Percentiles rank a stretch among this genome's conserved stretches.
These are phyloP conservation scores for Nasua narica DNA, from an alignment of 2,797 vertebrate species.

Conservation along the genomic window DNA sequence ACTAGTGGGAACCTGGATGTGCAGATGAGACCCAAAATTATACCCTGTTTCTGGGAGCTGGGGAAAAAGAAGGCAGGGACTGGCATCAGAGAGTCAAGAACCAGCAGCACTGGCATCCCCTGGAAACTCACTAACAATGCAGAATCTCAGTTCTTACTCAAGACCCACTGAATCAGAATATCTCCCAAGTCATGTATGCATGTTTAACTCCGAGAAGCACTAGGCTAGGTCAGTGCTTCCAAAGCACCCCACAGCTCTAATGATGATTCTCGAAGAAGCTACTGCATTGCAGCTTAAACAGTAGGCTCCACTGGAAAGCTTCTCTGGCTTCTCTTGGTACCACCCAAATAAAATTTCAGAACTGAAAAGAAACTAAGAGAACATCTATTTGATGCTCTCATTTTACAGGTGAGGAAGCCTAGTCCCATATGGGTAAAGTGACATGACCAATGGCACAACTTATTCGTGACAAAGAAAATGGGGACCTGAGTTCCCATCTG, in stretches of 20 bases:
- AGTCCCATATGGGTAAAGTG: neutral
- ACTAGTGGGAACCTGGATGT: neutral
- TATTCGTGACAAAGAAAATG: neutral
- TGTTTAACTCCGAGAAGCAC: neutral
- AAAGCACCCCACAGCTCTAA: neutral
- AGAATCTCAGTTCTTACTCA: neutral
- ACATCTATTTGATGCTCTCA: neutral
- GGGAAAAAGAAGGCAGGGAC: neutral
- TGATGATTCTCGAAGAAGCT: neutral
- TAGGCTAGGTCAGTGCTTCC: neutral
- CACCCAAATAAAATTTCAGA: neutral
- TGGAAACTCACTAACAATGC: neutral
- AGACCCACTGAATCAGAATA: neutral
- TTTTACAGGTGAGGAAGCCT: neutral
- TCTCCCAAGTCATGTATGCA: neutral
- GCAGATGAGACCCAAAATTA: neutral
- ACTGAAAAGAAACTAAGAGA: neutral
- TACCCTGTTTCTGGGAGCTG: neutral
- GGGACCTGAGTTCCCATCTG: neutral
- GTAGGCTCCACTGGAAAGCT: neutral
- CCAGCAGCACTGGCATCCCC: neutral
- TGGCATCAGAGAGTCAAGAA: neutral
- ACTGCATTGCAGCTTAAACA: neutral
- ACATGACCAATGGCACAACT: neutral
- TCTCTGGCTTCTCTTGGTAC: neutral